phyloP scores from a whole-genome alignment of 2,797 vertebrate genomes.

The Micrastur ruficollis region DNA sequence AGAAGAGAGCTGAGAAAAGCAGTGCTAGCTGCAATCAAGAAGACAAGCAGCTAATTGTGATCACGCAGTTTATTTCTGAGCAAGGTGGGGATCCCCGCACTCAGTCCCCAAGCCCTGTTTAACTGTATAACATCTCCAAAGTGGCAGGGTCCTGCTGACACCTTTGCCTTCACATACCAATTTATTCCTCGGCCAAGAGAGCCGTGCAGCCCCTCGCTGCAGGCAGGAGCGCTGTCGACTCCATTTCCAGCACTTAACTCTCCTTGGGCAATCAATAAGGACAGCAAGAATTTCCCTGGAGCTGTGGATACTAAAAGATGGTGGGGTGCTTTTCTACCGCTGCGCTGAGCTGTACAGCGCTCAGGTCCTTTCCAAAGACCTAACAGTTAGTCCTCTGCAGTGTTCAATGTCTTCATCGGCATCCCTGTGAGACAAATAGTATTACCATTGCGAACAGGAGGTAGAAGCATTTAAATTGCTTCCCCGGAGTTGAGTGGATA shows the following conservation, averaged over 20 bases:
- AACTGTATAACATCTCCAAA: background rate
- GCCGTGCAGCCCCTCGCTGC: accelerated
- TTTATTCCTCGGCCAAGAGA: background rate
- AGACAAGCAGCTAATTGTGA: background rate
- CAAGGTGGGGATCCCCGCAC: background rate
- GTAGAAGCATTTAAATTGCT: background rate
- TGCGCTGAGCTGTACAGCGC: background rate
- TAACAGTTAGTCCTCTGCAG: background rate
- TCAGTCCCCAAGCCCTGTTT: accelerated
- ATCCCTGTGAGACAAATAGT: background rate
- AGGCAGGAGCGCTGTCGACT: accelerated
- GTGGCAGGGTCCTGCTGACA: background rate
- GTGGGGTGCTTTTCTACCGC: background rate
- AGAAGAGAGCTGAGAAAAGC: background rate
- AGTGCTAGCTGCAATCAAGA: background rate
- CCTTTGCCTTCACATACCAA: background rate
- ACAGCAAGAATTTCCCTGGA: background rate
- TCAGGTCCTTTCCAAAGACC: background rate
- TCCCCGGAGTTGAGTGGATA: background rate
- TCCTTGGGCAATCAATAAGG: accelerated
- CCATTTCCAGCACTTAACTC: background rate
- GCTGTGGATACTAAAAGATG: background rate
- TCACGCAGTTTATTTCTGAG: background rate
- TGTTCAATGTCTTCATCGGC: accelerated
- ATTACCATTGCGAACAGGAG: accelerated